Percentiles rank a stretch among this genome's conserved stretches.
Evolutionary conservation across 2,113 vertebrate species (phyloP).

Genomic region (Lutjanus erythropterus): DNA sequence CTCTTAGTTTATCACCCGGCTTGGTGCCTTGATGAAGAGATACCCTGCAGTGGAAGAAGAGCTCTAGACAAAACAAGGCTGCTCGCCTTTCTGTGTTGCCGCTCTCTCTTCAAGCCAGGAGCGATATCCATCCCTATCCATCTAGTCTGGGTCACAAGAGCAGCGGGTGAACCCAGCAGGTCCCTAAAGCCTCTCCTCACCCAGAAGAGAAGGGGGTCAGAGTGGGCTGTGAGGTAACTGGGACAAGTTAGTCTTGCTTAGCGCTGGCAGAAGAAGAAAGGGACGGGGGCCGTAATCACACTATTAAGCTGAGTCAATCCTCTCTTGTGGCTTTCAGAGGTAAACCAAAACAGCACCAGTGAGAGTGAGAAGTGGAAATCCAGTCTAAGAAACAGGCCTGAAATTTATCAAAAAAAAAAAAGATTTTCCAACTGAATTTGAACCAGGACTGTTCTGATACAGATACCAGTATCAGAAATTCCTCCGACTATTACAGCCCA

Average conservation of each 20-base stretch:
- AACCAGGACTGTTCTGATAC: too few species aligned
- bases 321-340: slow-evolving; percentile 24
- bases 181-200: slow-evolving; percentile 29
- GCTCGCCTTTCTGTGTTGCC: slow-evolving; percentile 47
- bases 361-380: neutral
- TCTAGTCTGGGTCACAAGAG: slow-evolving; percentile 64
- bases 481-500: too few species aligned
- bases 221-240: slow-evolving; percentile 30
- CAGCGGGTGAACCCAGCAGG: slow-evolving; percentile 40
- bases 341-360: neutral
- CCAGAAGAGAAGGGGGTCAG: slow-evolving; percentile 6
- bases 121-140: slow-evolving; percentile 61
- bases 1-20: slow-evolving; percentile 73
- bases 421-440: neutral
- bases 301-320: slow-evolving; percentile 35
- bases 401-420: neutral
- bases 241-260: slow-evolving; percentile 22
- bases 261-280: slow-evolving; percentile 28
- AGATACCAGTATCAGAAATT: too few species aligned
- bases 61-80: slow-evolving; percentile 82
- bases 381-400: neutral
- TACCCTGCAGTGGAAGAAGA: slow-evolving; percentile 63
- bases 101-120: slow-evolving; percentile 30
- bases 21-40: slow-evolving; percentile 80
- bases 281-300: slow-evolving; percentile 18